Percentiles rank a stretch among this genome's conserved stretches.
These are phyloP conservation scores for Sebastes ruberrimus DNA, from an alignment of 2,797 vertebrate genomes.

Conservation along the genomic window DNA sequence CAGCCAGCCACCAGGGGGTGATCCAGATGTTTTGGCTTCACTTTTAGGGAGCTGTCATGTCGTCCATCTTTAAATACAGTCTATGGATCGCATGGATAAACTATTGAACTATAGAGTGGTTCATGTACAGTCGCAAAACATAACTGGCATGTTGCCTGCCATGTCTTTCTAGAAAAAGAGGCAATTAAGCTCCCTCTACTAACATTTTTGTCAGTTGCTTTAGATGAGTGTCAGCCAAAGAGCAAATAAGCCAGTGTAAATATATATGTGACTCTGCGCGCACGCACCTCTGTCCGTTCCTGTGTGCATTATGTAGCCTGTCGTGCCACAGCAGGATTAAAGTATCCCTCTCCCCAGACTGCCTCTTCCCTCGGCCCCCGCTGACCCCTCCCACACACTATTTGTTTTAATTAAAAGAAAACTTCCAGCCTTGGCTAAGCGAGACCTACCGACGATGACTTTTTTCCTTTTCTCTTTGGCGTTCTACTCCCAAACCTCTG, in stretches of 20 bases:
- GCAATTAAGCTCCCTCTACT: not conserved
- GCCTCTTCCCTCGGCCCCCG: conserved; percentile 48
- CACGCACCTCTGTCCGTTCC: conserved; percentile 23
- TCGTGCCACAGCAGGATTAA: conserved; percentile 81
- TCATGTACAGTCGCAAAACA: not conserved
- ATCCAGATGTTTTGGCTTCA: too few species aligned
- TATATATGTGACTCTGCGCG: not conserved
- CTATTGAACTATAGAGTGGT: not conserved
- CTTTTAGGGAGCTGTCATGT: too few species aligned
- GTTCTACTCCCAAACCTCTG: conserved; percentile 24
- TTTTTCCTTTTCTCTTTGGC: conserved; percentile 57
- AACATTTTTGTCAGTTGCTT: not conserved
- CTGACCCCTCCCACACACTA: conserved; percentile 66
- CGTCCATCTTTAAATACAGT: too few species aligned
- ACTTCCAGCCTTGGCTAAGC: conserved; percentile 62
- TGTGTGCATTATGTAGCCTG: conserved; percentile 66
- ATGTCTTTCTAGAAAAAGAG: not conserved
- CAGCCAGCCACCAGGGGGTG: too few species aligned
- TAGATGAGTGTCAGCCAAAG: conserved; percentile 6
- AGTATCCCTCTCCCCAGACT: conserved; percentile 72
- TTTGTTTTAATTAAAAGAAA: conserved; percentile 84
- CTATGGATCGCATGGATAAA: conserved; percentile 6
- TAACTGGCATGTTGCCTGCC: not conserved
- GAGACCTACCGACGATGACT: conserved; percentile 47
- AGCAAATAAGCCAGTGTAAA: not conserved